Evolutionary conservation across 2,797 vertebrate species (phyloP).

Genomic region (Smutsia gigantea): DNA sequence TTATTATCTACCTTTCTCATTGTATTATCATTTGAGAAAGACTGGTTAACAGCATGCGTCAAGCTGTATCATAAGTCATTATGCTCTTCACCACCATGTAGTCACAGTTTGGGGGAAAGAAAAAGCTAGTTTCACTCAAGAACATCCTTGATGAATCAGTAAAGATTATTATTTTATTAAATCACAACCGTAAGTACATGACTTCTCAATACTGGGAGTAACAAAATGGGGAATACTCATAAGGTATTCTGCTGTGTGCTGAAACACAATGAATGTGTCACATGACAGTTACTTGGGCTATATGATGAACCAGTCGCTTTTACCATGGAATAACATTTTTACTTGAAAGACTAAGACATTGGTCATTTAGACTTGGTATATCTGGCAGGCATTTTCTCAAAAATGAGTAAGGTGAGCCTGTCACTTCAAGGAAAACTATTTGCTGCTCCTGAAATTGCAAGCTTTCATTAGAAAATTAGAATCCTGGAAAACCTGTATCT

Average conservation of each 20-base stretch:
- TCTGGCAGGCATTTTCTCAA: background rate
- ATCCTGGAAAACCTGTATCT: background rate
- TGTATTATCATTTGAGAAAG: background rate
- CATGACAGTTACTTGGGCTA: background rate
- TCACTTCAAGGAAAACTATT: conserved; percentile 26
- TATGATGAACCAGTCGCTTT: background rate
- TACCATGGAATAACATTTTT: background rate
- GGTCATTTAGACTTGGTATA: background rate
- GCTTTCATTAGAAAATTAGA: conserved; percentile 37
- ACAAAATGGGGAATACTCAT: background rate
- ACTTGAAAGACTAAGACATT: background rate
- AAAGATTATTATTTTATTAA: background rate
- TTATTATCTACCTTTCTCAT: background rate
- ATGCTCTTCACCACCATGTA: background rate
- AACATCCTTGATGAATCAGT: background rate
- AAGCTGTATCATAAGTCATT: background rate
- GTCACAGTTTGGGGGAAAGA: background rate
- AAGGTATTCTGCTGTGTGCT: background rate
- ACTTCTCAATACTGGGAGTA: background rate
- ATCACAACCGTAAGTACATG: background rate
- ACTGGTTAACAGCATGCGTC: background rate
- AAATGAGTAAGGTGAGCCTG: background rate
- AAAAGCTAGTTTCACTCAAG: background rate
- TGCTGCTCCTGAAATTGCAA: background rate
- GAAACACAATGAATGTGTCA: background rate